Conservation (phyloP, 2,113 vertebrate species). For the Syrrhaptes paradoxus region DNA sequence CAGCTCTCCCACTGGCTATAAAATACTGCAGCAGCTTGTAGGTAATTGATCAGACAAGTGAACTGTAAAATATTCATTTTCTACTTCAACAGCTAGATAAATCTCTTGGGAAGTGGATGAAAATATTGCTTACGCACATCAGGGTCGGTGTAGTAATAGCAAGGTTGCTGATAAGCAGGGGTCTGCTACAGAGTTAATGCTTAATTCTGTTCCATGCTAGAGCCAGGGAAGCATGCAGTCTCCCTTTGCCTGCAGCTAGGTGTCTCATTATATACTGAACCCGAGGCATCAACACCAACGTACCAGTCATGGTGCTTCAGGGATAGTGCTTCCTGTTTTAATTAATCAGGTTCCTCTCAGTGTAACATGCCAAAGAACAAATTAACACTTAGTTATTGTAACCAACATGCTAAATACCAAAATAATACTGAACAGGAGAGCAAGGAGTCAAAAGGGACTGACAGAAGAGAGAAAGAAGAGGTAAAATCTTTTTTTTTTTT, state of each 20-base stretch:
- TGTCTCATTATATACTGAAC: constrained; percentile 83
- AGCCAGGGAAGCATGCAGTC: constrained; percentile 67
- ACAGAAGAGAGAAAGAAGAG: background rate
- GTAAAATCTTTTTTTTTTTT: background rate
- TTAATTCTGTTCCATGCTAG: constrained; percentile 76
- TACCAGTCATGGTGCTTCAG: constrained; percentile 59
- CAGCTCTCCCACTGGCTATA: constrained; percentile 89
- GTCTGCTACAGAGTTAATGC: constrained; percentile 80
- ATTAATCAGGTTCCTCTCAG: constrained; percentile 80
- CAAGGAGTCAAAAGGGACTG: background rate
- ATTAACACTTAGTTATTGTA: constrained; percentile 80
- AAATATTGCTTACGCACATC: constrained; percentile 98
- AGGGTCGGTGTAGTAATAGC: constrained; percentile 86
- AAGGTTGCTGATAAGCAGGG: constrained; percentile 89
- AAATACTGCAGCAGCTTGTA: constrained; percentile 99
- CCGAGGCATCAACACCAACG: constrained; percentile 77
- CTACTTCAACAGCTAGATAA: constrained; percentile 99
- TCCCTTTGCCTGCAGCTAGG: constrained; percentile 81
- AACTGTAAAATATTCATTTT: constrained; percentile 99
- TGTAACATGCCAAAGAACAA: constrained; percentile 80
- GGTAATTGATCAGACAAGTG: constrained; percentile 99
- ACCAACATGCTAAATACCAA: constrained; percentile 67
- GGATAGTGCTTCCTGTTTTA: constrained; percentile 75
- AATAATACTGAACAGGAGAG: constrained; percentile 57
- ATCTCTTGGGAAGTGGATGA: constrained; percentile 94